phyloP scores from a whole-genome alignment of 2,797 vertebrate species.

The Gymnothorax javanicus region DNA sequence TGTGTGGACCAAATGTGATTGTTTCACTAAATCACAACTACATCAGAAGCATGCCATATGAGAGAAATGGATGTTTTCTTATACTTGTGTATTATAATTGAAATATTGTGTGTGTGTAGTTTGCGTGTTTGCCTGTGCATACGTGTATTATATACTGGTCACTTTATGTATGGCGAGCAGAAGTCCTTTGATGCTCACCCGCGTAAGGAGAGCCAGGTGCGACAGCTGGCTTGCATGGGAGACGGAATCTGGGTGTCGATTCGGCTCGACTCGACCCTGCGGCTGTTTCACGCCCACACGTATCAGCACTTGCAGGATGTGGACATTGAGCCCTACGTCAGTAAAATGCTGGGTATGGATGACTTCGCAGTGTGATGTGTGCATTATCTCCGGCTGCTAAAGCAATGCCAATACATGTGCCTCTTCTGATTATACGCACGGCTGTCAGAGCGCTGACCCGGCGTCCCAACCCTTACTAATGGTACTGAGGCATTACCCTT shows the following conservation, averaged over 20 bases:
- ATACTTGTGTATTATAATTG: not conserved
- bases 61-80: not conserved
- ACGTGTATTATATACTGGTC: not conserved
- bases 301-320: constrained; percentile 96
- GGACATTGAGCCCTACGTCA: constrained; percentile 98
- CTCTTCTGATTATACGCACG: not conserved
- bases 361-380: not conserved
- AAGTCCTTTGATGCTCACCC: constrained; percentile 98
- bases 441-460: not conserved
- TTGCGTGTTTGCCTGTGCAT: not conserved
- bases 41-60: not conserved
- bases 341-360: constrained; percentile 96
- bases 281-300: constrained; percentile 95
- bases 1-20: not conserved
- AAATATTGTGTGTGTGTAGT: not conserved
- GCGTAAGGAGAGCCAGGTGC: constrained; percentile 95
- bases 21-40: not conserved
- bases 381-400: constrained; percentile 33
- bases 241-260: constrained; percentile 99
- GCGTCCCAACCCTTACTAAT: not conserved
- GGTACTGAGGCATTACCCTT: not conserved
- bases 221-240: constrained; percentile 93
- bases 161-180: constrained; percentile 58
- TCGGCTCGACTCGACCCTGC: constrained; percentile 91
- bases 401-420: not conserved